Evolutionary conservation across 2,888 invertebrate genomes (phyloP).

Genomic region (Tipula vernalis): DNA sequence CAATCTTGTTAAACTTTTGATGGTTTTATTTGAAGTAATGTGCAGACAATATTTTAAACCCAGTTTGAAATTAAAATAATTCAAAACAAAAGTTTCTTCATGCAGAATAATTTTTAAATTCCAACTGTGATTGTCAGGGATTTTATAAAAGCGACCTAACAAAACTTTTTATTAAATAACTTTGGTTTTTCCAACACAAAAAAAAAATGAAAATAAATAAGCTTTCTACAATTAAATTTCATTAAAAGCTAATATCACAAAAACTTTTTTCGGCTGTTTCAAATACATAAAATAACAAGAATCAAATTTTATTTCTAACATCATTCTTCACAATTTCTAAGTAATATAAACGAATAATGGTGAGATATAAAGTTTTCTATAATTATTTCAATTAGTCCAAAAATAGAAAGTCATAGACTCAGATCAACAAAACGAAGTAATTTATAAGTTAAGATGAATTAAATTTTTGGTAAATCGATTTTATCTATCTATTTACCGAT

Average conservation of each 20-base stretch:
- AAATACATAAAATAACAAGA: not conserved
- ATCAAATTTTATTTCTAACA: not conserved
- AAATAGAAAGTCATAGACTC: not conserved
- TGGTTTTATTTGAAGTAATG: too few species aligned
- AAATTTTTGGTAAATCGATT: not conserved
- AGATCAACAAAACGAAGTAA: not conserved
- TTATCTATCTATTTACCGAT: not conserved
- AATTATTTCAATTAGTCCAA: not conserved
- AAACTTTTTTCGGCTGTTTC: not conserved
- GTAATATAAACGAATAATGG: not conserved
- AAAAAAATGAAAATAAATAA: not conserved
- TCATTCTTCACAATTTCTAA: not conserved
- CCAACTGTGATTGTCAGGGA: not conserved
- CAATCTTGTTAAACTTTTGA: too few species aligned
- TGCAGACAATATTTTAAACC: too few species aligned
- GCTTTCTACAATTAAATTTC: not conserved
- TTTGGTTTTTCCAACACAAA: not conserved
- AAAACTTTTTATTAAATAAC: not conserved
- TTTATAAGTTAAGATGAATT: not conserved
- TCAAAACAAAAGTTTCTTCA: not conserved
- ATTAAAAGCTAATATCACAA: not conserved
- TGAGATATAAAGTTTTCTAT: not conserved
- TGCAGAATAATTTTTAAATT: not conserved
- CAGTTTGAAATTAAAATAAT: not conserved
- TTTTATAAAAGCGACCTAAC: not conserved